Conservation (phyloP, 2,888 invertebrate genomes). For the Pammene aurita region DNA sequence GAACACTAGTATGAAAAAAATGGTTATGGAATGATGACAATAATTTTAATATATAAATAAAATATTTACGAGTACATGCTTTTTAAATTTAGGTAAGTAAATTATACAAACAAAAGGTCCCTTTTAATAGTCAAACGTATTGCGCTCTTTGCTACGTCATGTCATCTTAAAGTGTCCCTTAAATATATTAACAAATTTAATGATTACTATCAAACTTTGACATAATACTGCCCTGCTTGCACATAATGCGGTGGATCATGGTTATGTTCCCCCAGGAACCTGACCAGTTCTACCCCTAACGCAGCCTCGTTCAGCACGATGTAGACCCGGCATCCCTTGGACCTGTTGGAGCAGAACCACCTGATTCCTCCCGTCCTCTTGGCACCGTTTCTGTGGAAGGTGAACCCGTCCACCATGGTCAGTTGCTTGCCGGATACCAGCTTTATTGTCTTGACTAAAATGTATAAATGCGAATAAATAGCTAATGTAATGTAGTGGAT, state of each 20-base stretch:
- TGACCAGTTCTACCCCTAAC: background rate
- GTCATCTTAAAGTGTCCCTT: no score
- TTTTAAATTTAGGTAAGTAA: no score
- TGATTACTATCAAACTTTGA: constrained; percentile 23
- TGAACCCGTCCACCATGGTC: constrained; percentile 34
- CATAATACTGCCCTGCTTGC: constrained; percentile 13
- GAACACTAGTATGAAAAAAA: no score
- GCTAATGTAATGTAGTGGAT: background rate
- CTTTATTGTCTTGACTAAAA: constrained; percentile 24
- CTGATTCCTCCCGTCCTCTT: constrained; percentile 24
- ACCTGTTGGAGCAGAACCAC: constrained; percentile 35
- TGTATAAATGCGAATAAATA: background rate
- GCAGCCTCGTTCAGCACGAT: constrained; percentile 25
- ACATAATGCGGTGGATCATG: constrained; percentile 44
- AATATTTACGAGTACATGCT: no score
- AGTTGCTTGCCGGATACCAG: constrained; percentile 29
- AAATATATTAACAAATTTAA: no score
- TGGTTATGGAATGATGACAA: no score
- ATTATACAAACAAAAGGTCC: no score
- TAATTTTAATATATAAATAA: no score
- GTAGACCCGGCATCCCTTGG: constrained; percentile 27
- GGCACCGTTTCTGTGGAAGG: constrained; percentile 31
- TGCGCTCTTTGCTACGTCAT: no score
- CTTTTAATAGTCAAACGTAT: no score
- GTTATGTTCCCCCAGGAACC: constrained; percentile 43